These are phyloP conservation scores for Hippocampus zosterae DNA, from an alignment of 2,113 vertebrate genomes.

Conservation along the genomic window DNA sequence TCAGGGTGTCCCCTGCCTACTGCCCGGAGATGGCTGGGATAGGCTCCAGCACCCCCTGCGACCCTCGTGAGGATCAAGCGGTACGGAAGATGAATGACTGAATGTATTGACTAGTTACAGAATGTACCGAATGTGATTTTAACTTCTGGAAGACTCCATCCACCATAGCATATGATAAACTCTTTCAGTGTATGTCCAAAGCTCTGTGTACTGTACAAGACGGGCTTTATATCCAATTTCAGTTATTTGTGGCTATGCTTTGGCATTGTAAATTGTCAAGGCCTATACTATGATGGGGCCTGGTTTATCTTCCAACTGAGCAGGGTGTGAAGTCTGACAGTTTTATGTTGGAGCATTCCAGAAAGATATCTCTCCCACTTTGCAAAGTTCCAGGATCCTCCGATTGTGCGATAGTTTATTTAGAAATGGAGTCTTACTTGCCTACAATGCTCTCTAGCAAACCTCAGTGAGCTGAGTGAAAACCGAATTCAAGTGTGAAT, in stretches of 20 bases:
- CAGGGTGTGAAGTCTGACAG: constrained; percentile 19
- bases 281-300: not conserved
- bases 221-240: not conserved
- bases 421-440: not conserved
- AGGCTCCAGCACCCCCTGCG: too few species aligned
- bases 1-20: too few species aligned
- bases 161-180: not conserved
- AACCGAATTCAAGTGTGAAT: constrained; percentile 17
- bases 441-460: not conserved
- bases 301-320: constrained; percentile 13
- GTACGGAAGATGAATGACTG: too few species aligned
- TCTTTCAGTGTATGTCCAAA: not conserved
- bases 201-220: not conserved
- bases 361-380: constrained; percentile 17
- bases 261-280: not conserved
- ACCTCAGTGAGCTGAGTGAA: not conserved
- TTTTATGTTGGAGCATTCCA: constrained; percentile 19
- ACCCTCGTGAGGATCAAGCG: too few species aligned
- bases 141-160: not conserved
- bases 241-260: not conserved
- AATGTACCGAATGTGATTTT: not conserved
- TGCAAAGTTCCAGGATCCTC: constrained; percentile 13
- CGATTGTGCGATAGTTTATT: constrained; percentile 8
- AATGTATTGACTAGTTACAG: not conserved
- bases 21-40: too few species aligned